Evolutionary conservation across 2,888 invertebrate genomes (phyloP).

Genomic region (Bruchidius siliquastri): DNA sequence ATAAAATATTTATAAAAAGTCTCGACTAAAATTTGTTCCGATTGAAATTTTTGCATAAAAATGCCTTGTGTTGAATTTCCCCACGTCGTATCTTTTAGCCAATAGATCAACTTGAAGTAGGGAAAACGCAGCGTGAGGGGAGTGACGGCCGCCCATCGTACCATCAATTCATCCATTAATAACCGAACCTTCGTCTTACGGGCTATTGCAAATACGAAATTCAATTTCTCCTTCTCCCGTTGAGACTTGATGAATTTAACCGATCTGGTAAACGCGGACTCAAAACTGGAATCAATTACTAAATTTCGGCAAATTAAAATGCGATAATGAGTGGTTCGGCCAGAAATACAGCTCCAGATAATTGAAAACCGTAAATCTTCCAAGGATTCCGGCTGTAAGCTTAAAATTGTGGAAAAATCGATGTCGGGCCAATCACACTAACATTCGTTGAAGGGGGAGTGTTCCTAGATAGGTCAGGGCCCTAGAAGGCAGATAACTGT

Average conservation of each 20-base stretch:
- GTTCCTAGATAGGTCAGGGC: too few relatives aligned
- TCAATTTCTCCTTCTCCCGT: background rate
- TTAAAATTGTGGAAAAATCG: background rate
- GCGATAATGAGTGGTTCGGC: conserved; percentile 11
- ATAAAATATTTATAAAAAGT: too few relatives aligned
- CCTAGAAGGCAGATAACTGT: too few relatives aligned
- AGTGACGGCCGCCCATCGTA: too few relatives aligned
- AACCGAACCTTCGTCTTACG: too few relatives aligned
- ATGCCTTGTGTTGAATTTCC: too few relatives aligned
- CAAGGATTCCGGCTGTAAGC: background rate
- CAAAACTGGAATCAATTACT: conserved; percentile 12
- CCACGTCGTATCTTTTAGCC: too few relatives aligned
- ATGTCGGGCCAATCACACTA: background rate
- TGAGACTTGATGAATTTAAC: conserved; percentile 6
- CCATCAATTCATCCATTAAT: too few relatives aligned
- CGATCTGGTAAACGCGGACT: conserved; percentile 9
- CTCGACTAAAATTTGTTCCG: too few relatives aligned
- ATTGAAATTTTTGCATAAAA: too few relatives aligned
- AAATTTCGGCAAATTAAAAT: conserved; percentile 11
- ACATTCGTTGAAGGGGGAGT: background rate
- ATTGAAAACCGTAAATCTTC: conserved; percentile 10
- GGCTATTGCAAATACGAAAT: background rate
- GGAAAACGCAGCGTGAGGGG: too few relatives aligned
- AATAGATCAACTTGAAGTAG: too few relatives aligned
- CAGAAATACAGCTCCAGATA: conserved; percentile 10